Evolutionary conservation across 2,113 vertebrate genomes (phyloP), one percentile per base, ranked within the genome.

Genomic region (Indicator indicator): DNA sequence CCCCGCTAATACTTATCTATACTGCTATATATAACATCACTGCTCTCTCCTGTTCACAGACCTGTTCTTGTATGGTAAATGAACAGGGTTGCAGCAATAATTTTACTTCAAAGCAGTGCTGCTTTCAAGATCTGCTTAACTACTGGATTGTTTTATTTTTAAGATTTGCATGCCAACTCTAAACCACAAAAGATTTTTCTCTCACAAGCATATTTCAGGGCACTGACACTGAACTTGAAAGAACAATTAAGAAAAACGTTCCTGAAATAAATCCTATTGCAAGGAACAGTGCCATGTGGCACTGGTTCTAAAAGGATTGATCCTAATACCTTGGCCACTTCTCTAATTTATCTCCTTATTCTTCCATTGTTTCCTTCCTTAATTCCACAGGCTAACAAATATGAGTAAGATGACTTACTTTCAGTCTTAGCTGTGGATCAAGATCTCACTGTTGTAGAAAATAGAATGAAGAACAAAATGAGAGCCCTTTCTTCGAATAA

Each of bases 151-250:
- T 48, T 88, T 83, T 83, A 86, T 63, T 70, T 69, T 81, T 72
- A 75, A 64, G 19, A 89, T 72, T 84, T 78, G 33, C 30, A 84
- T 82, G 48, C 64, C 52, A 92, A 24, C 32, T 78, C 38, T 60
- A 68, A 95, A 88, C 55, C 18, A 89, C 68, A 64, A 68, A 62
- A 79, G 10, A 89, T 55, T 88, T 76, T 80, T 94, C 69, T 93
- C 46, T 94, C 65, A 77, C 0, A 2, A 86, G 68, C 19, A 44
- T 38, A 86, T 38, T 86, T 73, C 81, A 89, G 21, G 48, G 23
- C 2, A 9, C 3, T 78, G 28, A 81, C 52, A 71, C 5, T 74
- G 65, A 80, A 77, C 80, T 0, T 44, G 13, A 78, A 94, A 40
- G 27, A 72, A 69, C 17, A 72, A 50, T 72, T 52, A 60, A 77